A percentile compares a stretch with the other conserved stretches of the same genome.
Evolutionary conservation across 2,797 vertebrate species (phyloP).

Genomic region (Balearica regulorum): DNA sequence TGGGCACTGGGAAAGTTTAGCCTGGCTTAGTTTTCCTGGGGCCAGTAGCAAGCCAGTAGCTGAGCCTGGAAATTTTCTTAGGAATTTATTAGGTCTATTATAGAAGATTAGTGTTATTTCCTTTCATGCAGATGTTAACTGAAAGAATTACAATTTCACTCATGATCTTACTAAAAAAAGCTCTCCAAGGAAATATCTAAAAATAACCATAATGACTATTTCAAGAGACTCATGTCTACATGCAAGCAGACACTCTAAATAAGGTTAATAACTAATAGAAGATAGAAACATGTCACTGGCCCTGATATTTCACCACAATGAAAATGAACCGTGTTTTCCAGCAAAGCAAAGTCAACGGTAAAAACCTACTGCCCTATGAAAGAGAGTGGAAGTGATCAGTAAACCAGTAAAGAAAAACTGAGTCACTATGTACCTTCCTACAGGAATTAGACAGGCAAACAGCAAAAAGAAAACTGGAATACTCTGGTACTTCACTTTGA

Average conservation of each 20-base stretch:
- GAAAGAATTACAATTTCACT: neutral
- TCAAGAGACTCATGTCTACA: neutral
- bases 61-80: neutral
- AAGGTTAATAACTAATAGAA: neutral
- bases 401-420: conserved; percentile 45
- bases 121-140: neutral
- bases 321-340: neutral
- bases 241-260: neutral
- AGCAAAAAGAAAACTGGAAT: neutral
- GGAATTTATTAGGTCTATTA: neutral
- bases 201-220: neutral
- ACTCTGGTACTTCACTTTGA: neutral
- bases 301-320: neutral
- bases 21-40: neutral
- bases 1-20: neutral
- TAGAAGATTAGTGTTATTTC: neutral
- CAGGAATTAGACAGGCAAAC: conserved; percentile 22
- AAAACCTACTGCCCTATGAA: neutral
- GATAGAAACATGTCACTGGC: neutral
- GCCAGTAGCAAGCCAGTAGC: neutral
- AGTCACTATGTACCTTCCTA: conserved; percentile 42
- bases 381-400: neutral
- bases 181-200: neutral
- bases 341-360: neutral
- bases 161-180: neutral